These are phyloP conservation scores for Taenioides sp. DNA, from an alignment of 2,797 vertebrate genomes.

Conservation along the genomic window DNA sequence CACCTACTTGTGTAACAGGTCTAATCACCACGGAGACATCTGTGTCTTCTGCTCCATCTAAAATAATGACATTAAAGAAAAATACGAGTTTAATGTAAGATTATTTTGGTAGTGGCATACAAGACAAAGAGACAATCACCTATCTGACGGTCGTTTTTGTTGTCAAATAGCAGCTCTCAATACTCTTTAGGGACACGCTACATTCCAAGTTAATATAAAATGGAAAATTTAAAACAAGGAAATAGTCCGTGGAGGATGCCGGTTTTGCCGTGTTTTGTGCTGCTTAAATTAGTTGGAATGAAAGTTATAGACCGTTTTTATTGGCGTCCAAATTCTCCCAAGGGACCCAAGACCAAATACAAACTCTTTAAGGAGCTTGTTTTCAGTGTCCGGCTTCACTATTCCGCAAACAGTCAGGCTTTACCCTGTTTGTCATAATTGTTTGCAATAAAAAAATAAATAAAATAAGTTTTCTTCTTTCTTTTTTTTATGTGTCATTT, in stretches of 20 bases:
- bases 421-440: slow-evolving; percentile 85
- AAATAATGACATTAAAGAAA: background rate
- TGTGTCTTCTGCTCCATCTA: background rate
- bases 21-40: background rate
- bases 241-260: slow-evolving; percentile 34
- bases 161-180: background rate
- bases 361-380: slow-evolving; percentile 70
- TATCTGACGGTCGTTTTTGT: slow-evolving; percentile 19
- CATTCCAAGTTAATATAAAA: background rate
- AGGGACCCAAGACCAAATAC: slow-evolving; percentile 73
- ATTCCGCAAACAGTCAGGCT: slow-evolving; percentile 79
- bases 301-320: slow-evolving; percentile 32
- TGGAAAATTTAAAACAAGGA: background rate
- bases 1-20: background rate
- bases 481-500: slow-evolving; percentile 15
- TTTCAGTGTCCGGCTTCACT: slow-evolving; percentile 76
- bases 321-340: slow-evolving; percentile 55
- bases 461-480: too few species aligned
- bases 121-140: slow-evolving; percentile 27
- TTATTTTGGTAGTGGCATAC: background rate
- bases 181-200: background rate
- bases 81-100: background rate
- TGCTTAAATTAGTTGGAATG: slow-evolving; percentile 35
- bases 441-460: slow-evolving; percentile 77
- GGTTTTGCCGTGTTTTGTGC: slow-evolving; percentile 44